Conservation (phyloP, 2,113 vertebrate species). For the Castor canadensis region DNA sequence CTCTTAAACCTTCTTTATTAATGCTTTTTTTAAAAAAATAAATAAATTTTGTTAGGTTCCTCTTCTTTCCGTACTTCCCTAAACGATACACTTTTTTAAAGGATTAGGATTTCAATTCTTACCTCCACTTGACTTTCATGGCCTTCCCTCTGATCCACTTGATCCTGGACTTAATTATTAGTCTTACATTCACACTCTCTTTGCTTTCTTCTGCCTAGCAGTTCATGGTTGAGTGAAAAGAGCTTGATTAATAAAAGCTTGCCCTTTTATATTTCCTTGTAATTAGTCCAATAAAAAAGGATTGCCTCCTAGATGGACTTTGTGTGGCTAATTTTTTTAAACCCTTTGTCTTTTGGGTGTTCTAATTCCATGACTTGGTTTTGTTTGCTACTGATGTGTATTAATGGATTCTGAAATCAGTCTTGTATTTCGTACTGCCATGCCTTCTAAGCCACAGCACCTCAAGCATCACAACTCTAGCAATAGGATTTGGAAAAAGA, state of each 20-base stretch:
- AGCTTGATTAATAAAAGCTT: slow-evolving; percentile 67
- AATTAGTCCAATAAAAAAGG: slow-evolving; percentile 71
- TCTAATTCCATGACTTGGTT: slow-evolving; percentile 26
- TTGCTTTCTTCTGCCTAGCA: slow-evolving; percentile 52
- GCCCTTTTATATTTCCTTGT: slow-evolving; percentile 74
- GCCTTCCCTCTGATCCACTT: slow-evolving; percentile 65
- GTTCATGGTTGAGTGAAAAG: slow-evolving; percentile 64
- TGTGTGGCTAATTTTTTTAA: background rate
- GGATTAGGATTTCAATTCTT: slow-evolving; percentile 63
- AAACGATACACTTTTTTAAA: slow-evolving; percentile 22
- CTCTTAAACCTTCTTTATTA: slow-evolving; percentile 58
- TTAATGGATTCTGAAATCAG: slow-evolving; percentile 34
- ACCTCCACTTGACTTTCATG: background rate
- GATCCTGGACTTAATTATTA: slow-evolving; percentile 76
- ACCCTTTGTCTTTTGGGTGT: slow-evolving; percentile 11
- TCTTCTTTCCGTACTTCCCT: slow-evolving; percentile 65
- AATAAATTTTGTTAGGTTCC: background rate
- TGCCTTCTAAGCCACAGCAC: background rate
- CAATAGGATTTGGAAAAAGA: slow-evolving; percentile 11
- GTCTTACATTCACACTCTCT: slow-evolving; percentile 45
- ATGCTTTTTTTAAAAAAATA: slow-evolving; percentile 72
- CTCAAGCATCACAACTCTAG: slow-evolving; percentile 22
- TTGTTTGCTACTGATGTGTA: slow-evolving; percentile 27
- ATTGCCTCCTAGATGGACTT: slow-evolving; percentile 50
- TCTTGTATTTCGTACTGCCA: background rate